Base-by-base conservation (phyloP, 2,888 invertebrate genomes). In the Dryococelus australis region DNA sequence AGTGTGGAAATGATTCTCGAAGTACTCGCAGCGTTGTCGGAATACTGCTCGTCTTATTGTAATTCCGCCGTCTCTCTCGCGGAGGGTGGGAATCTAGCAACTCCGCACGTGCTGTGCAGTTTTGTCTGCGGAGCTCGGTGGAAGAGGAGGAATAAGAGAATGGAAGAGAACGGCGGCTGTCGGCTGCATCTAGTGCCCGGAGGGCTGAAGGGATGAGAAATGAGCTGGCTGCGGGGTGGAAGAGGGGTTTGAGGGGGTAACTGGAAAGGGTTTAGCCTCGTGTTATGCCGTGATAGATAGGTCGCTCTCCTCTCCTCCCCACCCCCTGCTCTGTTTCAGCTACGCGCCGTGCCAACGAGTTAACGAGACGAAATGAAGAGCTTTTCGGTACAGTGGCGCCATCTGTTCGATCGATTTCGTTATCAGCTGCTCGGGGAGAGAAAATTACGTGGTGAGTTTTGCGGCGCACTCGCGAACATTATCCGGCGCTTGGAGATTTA, bases 261-360 rank as follows among this genome's bases (percentile, higher is more conserved):
- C 35, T 35, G 35, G 35, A 35, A 47, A 16, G 65, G n/a, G 65
- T n/a, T 20, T 3, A 65, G 65, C 65, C n/a, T 16, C 65, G 65
- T 65, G 65, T 65, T 65, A 65, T 65, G 65, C 65, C 65, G 65
- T 65, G 65, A 65, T 65, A 65, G 65, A 65, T 65, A 65, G 65
- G 65, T n/a, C 65, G 65, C 24, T n/a, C 65, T 24, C 65, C n/a
- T 24, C 51, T 51, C n/a, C n/a, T n/a, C n/a, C n/a, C n/a, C n/a
- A n/a, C n/a, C n/a, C n/a, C n/a, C n/a, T n/a, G n/a, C n/a, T n/a
- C n/a, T n/a, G n/a, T n/a, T n/a, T 20, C 65, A 8, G 65, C 13
- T 3, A 20, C 65, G 65, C 65, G 24, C 65, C 65, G 65, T 65
- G 65, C 65, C 24, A 8, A 8, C 20, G n/a, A 65, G 65, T 65